Evolutionary conservation across 2,797 vertebrate genomes (phyloP).

Genomic region (Otolemur crassicaudatus): DNA sequence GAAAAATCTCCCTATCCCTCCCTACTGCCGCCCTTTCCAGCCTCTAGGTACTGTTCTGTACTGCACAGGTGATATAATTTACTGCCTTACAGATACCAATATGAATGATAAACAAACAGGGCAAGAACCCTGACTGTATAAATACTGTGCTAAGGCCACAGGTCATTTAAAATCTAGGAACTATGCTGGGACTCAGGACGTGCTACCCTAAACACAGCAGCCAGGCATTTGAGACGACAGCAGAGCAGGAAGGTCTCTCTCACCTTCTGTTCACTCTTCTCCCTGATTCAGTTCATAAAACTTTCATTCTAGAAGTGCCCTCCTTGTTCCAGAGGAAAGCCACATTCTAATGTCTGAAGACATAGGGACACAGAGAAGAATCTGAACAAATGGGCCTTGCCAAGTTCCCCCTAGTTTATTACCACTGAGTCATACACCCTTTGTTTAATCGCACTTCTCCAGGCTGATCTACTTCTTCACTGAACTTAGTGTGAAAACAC

Average conservation of each 20-base stretch:
- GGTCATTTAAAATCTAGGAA: neutral
- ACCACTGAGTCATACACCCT: neutral
- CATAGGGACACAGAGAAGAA: neutral
- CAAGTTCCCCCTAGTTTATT: neutral
- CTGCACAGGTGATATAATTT: neutral
- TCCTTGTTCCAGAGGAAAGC: neutral
- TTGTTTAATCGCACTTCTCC: neutral
- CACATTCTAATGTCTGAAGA: neutral
- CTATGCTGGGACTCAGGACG: neutral
- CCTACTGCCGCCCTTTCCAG: neutral
- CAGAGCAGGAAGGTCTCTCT: neutral
- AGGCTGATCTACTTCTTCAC: neutral
- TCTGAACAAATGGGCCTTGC: neutral
- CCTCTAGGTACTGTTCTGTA: neutral
- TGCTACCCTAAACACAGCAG: neutral
- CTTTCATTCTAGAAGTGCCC: neutral
- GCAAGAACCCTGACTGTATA: neutral
- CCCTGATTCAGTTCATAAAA: neutral
- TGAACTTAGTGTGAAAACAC: neutral
- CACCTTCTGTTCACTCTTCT: neutral
- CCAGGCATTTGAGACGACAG: neutral
- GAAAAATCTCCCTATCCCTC: neutral
- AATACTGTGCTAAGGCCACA: neutral
- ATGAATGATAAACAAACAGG: neutral
- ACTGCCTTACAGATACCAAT: neutral